phyloP scores from a whole-genome alignment of 2,888 invertebrate genomes.

The Pristionchus mayeri region DNA sequence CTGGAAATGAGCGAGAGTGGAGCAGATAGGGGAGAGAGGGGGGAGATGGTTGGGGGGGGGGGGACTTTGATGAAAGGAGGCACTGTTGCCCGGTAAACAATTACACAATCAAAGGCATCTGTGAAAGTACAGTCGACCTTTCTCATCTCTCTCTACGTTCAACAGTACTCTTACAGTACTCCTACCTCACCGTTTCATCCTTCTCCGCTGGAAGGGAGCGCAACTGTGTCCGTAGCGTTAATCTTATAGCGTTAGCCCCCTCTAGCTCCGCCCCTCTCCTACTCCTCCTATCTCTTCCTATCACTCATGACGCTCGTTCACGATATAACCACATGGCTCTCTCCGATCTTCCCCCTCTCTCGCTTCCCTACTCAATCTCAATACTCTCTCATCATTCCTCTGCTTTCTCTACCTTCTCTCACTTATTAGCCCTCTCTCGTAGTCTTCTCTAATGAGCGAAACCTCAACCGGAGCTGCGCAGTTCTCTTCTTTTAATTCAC shows the following conservation, averaged over 20 bases:
- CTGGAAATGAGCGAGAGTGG: conserved; percentile 25
- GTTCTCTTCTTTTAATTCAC: conserved; percentile 15
- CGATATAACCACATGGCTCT: conserved; percentile 44
- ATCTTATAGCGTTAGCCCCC: conserved; percentile 39
- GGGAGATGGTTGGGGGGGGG: not conserved
- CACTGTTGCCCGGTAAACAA: conserved; percentile 7
- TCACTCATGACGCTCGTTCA: conserved; percentile 39
- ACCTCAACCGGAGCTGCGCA: conserved; percentile 31
- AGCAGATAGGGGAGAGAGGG: not conserved
- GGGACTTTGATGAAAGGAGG: not conserved
- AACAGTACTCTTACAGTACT: not conserved
- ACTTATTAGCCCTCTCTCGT: not conserved
- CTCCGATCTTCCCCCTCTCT: conserved; percentile 37
- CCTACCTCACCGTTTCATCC: conserved; percentile 4
- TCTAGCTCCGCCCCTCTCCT: conserved; percentile 50
- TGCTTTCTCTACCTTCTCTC: not conserved
- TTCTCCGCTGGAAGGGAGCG: not conserved
- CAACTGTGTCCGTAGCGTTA: conserved; percentile 4
- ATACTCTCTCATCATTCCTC: not conserved
- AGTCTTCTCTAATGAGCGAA: not conserved
- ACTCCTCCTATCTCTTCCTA: conserved; percentile 38
- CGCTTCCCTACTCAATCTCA: conserved; percentile 23
- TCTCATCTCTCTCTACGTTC: not conserved
- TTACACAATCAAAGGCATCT: conserved; percentile 4
- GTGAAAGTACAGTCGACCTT: not conserved